Percentiles rank a stretch among this genome's conserved stretches.
phyloP scores from a whole-genome alignment of 2,113 vertebrate genomes.

The Pelobates fuscus region DNA sequence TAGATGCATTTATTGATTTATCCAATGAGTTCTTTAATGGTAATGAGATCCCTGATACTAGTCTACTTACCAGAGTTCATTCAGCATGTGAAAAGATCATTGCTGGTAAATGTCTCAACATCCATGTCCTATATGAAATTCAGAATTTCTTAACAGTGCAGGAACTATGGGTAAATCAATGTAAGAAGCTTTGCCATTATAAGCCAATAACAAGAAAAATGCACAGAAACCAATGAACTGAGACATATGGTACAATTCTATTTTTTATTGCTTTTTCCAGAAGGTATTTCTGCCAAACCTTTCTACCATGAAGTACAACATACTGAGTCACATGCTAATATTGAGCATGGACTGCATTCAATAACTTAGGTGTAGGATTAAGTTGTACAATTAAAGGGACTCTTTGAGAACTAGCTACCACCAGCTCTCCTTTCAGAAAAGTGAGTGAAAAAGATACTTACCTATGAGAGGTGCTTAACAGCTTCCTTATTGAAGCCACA shows the following conservation, averaged over 20 bases:
- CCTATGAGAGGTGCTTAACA: too few species aligned
- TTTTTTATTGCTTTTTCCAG: not conserved
- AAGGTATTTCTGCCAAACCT: too few species aligned
- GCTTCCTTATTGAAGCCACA: too few species aligned
- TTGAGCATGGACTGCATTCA: too few species aligned
- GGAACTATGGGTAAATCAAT: not conserved
- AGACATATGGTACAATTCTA: not conserved
- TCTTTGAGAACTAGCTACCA: too few species aligned
- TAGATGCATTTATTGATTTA: constrained; percentile 45
- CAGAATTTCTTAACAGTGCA: not conserved
- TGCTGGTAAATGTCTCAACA: not conserved
- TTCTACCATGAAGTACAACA: too few species aligned
- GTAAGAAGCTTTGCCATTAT: not conserved
- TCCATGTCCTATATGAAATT: constrained; percentile 19
- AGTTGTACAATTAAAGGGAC: too few species aligned
- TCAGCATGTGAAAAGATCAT: not conserved
- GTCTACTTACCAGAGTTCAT: constrained; percentile 31
- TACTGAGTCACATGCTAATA: too few species aligned
- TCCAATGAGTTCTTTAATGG: constrained; percentile 27
- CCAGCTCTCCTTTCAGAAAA: too few species aligned
- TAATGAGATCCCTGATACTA: constrained; percentile 36
- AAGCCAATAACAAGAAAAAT: not conserved
- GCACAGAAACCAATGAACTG: not conserved
- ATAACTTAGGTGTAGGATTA: too few species aligned
- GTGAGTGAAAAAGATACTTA: too few species aligned